Conservation (phyloP, 2,113 vertebrate species). For the Siphamia tubifer region DNA sequence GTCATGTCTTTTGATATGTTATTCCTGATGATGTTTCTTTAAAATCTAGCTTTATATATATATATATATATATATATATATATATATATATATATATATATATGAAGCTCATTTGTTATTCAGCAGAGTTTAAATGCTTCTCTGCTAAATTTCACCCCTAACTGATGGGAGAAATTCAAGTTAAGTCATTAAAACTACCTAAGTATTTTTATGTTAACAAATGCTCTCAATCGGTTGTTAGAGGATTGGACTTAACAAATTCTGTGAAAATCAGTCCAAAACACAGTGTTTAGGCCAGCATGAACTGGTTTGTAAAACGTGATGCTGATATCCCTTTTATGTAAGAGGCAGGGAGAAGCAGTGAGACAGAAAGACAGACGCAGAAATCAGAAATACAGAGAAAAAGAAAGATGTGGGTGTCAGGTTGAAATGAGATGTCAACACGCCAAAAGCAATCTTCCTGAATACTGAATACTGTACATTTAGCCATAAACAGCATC, state of each 20-base stretch:
- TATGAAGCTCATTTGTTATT: no score
- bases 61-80: no score
- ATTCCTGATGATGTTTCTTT: no score
- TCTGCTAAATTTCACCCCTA: background rate
- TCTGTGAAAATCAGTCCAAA: slow-evolving; percentile 29
- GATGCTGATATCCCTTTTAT: slow-evolving; percentile 64
- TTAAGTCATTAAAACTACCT: background rate
- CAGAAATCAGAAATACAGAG: slow-evolving; percentile 46
- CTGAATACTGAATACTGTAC: slow-evolving; percentile 48
- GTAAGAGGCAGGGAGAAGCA: slow-evolving; percentile 53
- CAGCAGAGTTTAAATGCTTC: no score
- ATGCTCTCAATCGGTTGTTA: background rate
- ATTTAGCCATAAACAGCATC: slow-evolving; percentile 26
- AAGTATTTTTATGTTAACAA: background rate
- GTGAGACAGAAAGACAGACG: slow-evolving; percentile 7
- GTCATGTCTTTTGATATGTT: no score
- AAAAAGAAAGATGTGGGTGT: slow-evolving; percentile 71
- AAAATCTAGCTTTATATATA: no score
- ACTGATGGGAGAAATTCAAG: slow-evolving; percentile 1
- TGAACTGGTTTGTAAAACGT: slow-evolving; percentile 47
- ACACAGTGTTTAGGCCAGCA: slow-evolving; percentile 5
- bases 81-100: no score
- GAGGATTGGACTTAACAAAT: background rate
- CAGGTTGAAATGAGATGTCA: slow-evolving; percentile 75
- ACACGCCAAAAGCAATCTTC: slow-evolving; percentile 67